Evolutionary conservation across 2,888 invertebrate genomes (phyloP), one percentile per base, ranked within the genome.

Genomic region (Pogonocherus hispidulus): DNA sequence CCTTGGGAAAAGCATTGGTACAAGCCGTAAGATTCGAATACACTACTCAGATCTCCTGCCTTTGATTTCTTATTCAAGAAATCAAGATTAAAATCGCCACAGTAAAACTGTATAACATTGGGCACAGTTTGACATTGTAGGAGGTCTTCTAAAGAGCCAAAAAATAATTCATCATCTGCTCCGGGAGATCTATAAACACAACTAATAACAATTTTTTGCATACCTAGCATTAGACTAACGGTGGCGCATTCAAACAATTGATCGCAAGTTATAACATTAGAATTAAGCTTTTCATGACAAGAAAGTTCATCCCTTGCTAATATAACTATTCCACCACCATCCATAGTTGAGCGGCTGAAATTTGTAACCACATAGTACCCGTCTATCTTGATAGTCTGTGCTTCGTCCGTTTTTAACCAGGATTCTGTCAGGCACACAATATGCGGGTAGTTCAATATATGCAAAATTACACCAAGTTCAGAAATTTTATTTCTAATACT

Each of bases 351-450:
- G 3, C 52, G 22, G 18, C 52, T 9, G 32, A 23, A 52, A 52
- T 16, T 3, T 16, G 23, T 1, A 18, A 52, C 52, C 3, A 14
- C n/a, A n/a, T n/a, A 14, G 14, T 27, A 52, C 16, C 27, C 23
- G 2, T 52, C 27, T 14, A 52, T 16, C 27, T 52, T 52, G 22
- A 27, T 2, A 5, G 51, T 14, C 51, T 27, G 22, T 9, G 14
- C 52, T 27, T 27, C 52, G 14, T 52, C 32, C 22, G 5, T 18
- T 8, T 23, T 16, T 9, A 52, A 16, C 52, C 52, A 52, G 23
- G 32, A 23, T 32, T 52, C 52, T 27, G 52, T 52, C n/a, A 52
- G 27, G 16, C 32, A 52, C 16, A 52, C 52, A 14, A 16, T 16
- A 2, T 52, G 16, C 16, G 52, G 52, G 20, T 52, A 52, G 9